Conservation (phyloP, 1,140 invertebrate species). For the Charaxes varanes region DNA sequence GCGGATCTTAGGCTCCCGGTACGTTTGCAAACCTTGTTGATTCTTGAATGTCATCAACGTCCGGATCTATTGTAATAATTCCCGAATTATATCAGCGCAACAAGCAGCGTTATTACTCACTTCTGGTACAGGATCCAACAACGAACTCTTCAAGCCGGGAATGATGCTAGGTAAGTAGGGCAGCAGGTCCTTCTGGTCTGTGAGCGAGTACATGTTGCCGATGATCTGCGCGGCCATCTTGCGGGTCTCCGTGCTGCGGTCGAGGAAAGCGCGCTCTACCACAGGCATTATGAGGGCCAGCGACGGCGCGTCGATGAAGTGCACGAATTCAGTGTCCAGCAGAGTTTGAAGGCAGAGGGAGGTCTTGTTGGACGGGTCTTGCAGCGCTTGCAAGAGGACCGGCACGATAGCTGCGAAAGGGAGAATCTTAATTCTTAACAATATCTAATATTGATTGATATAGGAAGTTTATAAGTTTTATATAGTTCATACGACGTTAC, state of each 20-base stretch:
- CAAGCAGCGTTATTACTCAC: conserved; percentile 54
- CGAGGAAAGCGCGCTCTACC: conserved; percentile 96
- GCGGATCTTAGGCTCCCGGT: no score
- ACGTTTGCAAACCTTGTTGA: no score
- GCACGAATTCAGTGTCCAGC: conserved; percentile 98
- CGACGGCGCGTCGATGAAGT: conserved; percentile 99
- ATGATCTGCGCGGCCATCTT: conserved; percentile 99
- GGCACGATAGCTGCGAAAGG: conserved; percentile 86
- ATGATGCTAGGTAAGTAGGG: conserved; percentile 98
- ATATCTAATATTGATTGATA: no score
- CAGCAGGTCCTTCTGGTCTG: conserved; percentile 97
- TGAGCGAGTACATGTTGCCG: conserved; percentile 99
- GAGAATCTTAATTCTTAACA: no score
- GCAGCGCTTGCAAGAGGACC: conserved; percentile 91
- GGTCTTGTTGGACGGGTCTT: conserved; percentile 98
- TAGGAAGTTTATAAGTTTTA: no score
- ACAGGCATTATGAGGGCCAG: conserved; percentile 99
- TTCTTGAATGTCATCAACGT: no score
- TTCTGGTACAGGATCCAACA: conserved; percentile 98
- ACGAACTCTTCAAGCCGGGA: conserved; percentile 95
- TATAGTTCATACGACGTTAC: no score
- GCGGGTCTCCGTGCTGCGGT: conserved; percentile 96
- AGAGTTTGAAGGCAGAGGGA: conserved; percentile 93
- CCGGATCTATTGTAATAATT: no score
- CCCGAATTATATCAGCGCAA: no score